Conservation (phyloP, 1,140 invertebrate genomes). For the Pemphigus obesinymphae region DNA sequence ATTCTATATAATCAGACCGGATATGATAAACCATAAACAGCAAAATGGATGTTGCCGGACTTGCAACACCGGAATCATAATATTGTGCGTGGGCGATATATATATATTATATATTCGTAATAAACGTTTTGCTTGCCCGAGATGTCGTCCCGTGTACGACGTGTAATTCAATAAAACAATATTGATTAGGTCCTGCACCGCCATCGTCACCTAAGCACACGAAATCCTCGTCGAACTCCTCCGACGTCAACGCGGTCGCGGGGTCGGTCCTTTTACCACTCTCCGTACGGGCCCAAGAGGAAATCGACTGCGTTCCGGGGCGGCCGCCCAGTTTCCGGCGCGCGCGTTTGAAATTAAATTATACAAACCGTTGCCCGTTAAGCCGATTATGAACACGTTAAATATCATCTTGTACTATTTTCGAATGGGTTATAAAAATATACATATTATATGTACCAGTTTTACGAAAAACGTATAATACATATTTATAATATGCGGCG, state of each 20-base stretch:
- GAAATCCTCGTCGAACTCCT: not conserved
- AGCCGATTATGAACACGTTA: not conserved
- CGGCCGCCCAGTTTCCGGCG: not conserved
- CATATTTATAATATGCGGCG: too few relatives aligned
- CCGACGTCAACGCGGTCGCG: not conserved
- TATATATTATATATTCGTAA: not conserved
- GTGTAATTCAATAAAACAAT: not conserved
- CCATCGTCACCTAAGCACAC: not conserved
- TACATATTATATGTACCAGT: too few relatives aligned
- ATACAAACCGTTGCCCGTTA: not conserved
- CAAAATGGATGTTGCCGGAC: not conserved
- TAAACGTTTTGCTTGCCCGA: not conserved
- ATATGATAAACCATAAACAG: not conserved
- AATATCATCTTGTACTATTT: too few relatives aligned
- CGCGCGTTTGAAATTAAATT: not conserved
- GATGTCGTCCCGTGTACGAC: too few relatives aligned
- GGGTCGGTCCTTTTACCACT: not conserved
- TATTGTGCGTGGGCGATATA: not conserved
- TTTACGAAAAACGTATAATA: too few relatives aligned
- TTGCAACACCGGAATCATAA: not conserved
- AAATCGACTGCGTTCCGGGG: conserved; percentile 14
- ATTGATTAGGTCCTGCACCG: not conserved
- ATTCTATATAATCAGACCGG: not conserved
- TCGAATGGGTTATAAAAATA: too few relatives aligned
- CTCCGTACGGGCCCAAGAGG: not conserved